Conservation (phyloP, 2,113 vertebrate species). For the Alethe castanea region DNA sequence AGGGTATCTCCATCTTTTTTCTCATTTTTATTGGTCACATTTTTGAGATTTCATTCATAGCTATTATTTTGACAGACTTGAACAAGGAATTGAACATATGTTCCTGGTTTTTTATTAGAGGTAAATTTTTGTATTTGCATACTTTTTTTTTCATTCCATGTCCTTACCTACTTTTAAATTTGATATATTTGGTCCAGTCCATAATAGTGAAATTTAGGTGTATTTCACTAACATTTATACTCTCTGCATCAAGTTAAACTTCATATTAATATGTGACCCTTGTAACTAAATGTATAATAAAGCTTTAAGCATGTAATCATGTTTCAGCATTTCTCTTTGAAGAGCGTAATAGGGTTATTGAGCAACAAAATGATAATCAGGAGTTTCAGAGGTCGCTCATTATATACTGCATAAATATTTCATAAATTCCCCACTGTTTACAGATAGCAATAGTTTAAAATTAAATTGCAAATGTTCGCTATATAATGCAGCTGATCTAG, state of each 20-base stretch:
- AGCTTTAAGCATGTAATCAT: not conserved
- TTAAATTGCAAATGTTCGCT: not conserved
- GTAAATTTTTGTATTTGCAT: not conserved
- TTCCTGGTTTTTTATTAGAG: not conserved
- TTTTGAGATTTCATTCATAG: not conserved
- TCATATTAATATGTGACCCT: not conserved
- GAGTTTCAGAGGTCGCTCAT: conserved; percentile 17
- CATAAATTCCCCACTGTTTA: conserved; percentile 19
- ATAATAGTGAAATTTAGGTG: not conserved
- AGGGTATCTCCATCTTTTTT: not conserved
- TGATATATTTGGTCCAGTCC: not conserved
- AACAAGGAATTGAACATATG: not conserved
- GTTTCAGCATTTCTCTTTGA: conserved; percentile 21
- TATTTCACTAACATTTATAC: not conserved
- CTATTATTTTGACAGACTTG: not conserved
- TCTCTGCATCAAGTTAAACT: not conserved
- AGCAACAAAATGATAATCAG: conserved; percentile 37
- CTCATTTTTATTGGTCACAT: not conserved
- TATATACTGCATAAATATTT: conserved; percentile 42
- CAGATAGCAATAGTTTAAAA: conserved; percentile 1
- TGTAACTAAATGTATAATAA: not conserved
- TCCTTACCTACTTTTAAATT: not conserved
- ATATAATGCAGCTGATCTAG: not conserved
- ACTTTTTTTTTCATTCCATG: not conserved
- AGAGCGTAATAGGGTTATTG: not conserved